Percentiles rank a stretch among this genome's conserved stretches.
These are phyloP conservation scores for Aix galericulata DNA, from an alignment of 2,113 vertebrate genomes.

Conservation along the genomic window DNA sequence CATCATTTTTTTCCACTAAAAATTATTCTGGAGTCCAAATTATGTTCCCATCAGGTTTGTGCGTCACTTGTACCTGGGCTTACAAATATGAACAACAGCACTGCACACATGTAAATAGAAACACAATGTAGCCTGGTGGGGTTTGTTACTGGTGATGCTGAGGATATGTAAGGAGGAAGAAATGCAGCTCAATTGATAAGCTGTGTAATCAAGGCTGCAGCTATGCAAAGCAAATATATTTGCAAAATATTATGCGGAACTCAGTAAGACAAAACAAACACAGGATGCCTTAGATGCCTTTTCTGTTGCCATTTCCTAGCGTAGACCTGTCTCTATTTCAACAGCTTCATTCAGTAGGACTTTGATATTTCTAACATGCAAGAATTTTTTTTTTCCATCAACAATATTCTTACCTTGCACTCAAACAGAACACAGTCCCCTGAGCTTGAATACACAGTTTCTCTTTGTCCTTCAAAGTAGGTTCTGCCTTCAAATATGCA, in stretches of 20 bases:
- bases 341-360: background rate
- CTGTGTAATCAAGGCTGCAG: background rate
- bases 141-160: background rate
- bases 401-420: conserved; percentile 87
- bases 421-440: conserved; percentile 92
- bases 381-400: background rate
- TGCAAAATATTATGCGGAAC: background rate
- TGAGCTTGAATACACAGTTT: conserved; percentile 86
- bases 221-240: conserved; percentile 15
- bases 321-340: background rate
- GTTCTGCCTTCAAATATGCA: conserved; percentile 90
- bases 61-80: background rate
- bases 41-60: fast-evolving
- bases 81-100: background rate
- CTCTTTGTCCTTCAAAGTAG: conserved; percentile 90
- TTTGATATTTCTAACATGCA: conserved; percentile 24
- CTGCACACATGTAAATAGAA: background rate
- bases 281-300: background rate
- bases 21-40: background rate
- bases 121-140: background rate
- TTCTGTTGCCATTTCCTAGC: background rate
- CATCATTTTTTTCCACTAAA: background rate
- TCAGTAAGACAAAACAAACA: background rate
- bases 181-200: background rate
- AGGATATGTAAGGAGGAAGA: background rate